Evolutionary conservation across 2,113 vertebrate species (phyloP), one percentile per base, ranked within the genome.

Genomic region (Chaenocephalus aceratus): DNA sequence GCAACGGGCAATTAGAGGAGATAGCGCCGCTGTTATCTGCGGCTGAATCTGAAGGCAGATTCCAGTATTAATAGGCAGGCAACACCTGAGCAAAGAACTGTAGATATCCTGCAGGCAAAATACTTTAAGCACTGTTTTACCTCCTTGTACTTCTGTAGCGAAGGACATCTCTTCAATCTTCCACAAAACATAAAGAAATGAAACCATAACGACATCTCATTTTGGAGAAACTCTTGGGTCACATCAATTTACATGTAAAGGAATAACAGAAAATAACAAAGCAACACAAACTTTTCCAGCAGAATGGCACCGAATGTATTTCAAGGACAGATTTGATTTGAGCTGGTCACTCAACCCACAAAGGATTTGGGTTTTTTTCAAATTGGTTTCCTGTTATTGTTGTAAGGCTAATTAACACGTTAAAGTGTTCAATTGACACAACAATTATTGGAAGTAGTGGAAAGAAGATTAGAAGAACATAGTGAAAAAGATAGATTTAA

Each of bases 1-100:
- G 83, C 73, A 93, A 88, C 54, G 78, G 79, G 72, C 84, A 92
- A 93, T 93, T 93, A 91, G 78, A 83, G 64, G 63, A 73, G 75
- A 85, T 77, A 64, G 51, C 6, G 41, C 67, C 70, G 74, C 67
- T 82, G 69, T 80, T 88, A 85, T 84, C 80, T 81, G 82, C 83
- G 63, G 68, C 60, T 83, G 48, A 87, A 83, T 87, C 81, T 85
- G 62, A 85, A 67, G 80, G 67, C 77, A 44, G 53, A 88, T 72
- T 91, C 53, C 45, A 88, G 71, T 45, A 75, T 72, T 82, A 87
- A 71, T 54, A 86, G 73, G 36, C 26, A 62, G 53, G 69, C 62
- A 69, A 66, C 67, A 86, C 69, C 82, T 85, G 72, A 77, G 82
- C 46, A 53, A 65, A 80, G 77, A 74, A 69, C 21, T 66, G 26